phyloP scores from a whole-genome alignment of 92 coral and sea anemone species.

The Epizoanthus illoricatus region DNA sequence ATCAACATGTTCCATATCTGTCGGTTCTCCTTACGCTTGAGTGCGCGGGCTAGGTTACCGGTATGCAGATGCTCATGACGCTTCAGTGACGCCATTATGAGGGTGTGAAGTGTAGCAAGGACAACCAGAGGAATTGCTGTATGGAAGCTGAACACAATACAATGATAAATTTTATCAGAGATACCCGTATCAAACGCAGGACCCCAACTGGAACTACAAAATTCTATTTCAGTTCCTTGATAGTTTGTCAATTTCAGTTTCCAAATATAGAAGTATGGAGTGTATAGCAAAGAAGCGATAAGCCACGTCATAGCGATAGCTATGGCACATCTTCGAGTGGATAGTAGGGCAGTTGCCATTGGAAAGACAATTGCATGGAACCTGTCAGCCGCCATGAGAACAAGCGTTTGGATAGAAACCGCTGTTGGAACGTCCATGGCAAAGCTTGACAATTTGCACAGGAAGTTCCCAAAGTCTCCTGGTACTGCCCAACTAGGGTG shows the following conservation, averaged over 20 bases:
- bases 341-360: neutral
- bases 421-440: slow-evolving; percentile 4
- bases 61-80: slow-evolving; percentile 9
- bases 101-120: neutral
- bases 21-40: slow-evolving; percentile 22
- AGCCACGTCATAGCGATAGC: slow-evolving; percentile 18
- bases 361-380: slow-evolving; percentile 32
- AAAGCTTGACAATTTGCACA: slow-evolving; percentile 28
- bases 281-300: neutral
- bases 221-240: neutral
- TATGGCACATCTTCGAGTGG: neutral
- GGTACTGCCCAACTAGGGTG: slow-evolving; percentile 17
- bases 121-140: neutral
- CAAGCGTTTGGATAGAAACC: slow-evolving; percentile 8
- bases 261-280: neutral
- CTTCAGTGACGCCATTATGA: neutral
- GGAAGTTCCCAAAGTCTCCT: slow-evolving; percentile 21
- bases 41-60: neutral
- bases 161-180: neutral
- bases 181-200: neutral
- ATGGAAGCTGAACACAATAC: neutral
- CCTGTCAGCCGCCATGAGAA: slow-evolving; percentile 19
- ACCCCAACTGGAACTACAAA: neutral
- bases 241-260: neutral
- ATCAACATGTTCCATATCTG: slow-evolving; percentile 32